These are phyloP conservation scores for Taphrorychus bicolor DNA, from an alignment of 2,888 invertebrate species.

Conservation along the genomic window DNA sequence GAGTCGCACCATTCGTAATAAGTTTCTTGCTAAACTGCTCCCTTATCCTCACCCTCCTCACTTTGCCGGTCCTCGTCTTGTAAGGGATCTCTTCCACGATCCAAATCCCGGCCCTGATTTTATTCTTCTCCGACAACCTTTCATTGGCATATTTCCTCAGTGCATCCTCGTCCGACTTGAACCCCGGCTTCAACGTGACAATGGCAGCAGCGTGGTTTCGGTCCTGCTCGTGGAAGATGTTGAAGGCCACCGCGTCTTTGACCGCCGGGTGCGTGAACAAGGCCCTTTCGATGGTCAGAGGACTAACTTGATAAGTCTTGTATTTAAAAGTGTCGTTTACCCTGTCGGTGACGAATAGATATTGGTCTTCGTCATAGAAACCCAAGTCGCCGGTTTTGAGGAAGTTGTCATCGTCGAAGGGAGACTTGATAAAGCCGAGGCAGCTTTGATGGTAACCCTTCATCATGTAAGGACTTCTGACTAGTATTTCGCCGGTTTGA, in stretches of 20 bases:
- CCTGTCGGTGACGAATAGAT: constrained; percentile 49
- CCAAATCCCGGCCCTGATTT: constrained; percentile 12
- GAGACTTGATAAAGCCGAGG: background rate
- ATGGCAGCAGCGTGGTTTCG: constrained; percentile 44
- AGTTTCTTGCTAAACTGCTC: constrained; percentile 8
- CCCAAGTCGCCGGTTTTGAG: constrained; percentile 51
- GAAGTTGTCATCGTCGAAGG: constrained; percentile 49
- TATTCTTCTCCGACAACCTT: constrained; percentile 21
- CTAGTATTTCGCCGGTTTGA: constrained; percentile 62
- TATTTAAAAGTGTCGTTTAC: constrained; percentile 52
- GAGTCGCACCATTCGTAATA: background rate
- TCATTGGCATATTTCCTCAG: constrained; percentile 11
- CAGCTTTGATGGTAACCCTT: constrained; percentile 55
- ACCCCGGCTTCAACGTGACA: background rate
- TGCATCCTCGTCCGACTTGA: background rate
- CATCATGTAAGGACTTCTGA: constrained; percentile 55
- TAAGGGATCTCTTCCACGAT: constrained; percentile 16
- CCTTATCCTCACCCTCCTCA: constrained; percentile 7
- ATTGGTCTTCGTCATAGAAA: constrained; percentile 50
- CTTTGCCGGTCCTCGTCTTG: constrained; percentile 20
- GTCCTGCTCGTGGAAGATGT: constrained; percentile 46
- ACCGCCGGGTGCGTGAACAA: constrained; percentile 48
- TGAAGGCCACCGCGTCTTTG: constrained; percentile 47
- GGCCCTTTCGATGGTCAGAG: constrained; percentile 47
- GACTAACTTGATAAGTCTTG: constrained; percentile 51